Percentiles rank a stretch among this genome's conserved stretches.
These are phyloP conservation scores for Agraylea sexmaculata DNA, from an alignment of 1,140 invertebrate genomes.

Conservation along the genomic window DNA sequence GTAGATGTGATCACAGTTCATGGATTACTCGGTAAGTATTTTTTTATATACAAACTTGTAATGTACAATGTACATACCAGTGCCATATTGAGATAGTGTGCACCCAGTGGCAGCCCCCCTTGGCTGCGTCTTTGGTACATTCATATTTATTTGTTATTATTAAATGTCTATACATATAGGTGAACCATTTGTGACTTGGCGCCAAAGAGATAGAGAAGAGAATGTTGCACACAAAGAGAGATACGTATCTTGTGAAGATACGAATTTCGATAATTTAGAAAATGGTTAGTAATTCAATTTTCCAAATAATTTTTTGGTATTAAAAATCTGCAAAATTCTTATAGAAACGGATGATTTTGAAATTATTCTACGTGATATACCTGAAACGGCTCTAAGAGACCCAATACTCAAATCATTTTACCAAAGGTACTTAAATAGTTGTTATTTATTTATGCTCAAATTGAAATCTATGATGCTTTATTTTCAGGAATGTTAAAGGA, in stretches of 20 bases:
- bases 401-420: conserved; percentile 5
- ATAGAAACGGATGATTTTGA: conserved; percentile 11
- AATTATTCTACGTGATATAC: conserved; percentile 17
- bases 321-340: background rate
- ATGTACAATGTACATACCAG: too few species aligned
- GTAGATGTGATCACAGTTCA: conserved; percentile 19
- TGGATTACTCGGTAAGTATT: conserved; percentile 17
- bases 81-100: too few species aligned
- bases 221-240: background rate
- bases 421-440: conserved; percentile 12
- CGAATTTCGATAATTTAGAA: background rate
- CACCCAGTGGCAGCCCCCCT: too few species aligned
- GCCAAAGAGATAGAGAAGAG: conserved; percentile 16
- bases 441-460: conserved; percentile 2
- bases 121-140: too few species aligned
- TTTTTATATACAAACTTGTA: too few species aligned
- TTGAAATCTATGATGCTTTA: background rate
- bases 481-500: conserved; percentile 3
- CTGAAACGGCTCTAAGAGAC: conserved; percentile 16
- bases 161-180: too few species aligned
- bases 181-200: conserved; percentile 21
- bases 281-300: background rate
- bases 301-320: background rate
- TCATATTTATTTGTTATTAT: too few species aligned
- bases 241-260: background rate